Base-by-base conservation (phyloP, 2,113 vertebrate genomes). In the Lycaon pictus region DNA sequence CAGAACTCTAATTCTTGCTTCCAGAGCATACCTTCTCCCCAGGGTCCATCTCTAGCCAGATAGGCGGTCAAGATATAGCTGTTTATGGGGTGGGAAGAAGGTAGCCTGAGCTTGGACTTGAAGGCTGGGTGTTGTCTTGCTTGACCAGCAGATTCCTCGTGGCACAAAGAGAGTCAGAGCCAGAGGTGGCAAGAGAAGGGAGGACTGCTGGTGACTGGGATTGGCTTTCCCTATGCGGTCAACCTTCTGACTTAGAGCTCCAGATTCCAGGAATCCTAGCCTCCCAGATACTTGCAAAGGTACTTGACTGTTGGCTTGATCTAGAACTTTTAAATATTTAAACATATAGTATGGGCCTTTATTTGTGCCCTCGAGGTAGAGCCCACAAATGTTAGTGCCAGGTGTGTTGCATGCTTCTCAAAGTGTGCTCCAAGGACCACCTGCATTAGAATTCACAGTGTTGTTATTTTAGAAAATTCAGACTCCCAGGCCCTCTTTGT, bases 141-240 rank as follows among this genome's bases (percentile, higher is more conserved):
- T 92, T 60, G 27, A 32, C 6, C 17, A 29, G 56, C 25, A 74
- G 16, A 53, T 69, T 80, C 71, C 32, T 79, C 35, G 3, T 2
- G 35, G 48, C 19, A 32, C 20, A 72, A n/a, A 56, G 35, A 58
- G 20, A 35, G 20, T 32, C 27, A 79, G 22, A 72, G 15, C 11
- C 29, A 43, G 20, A 25, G 2, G 11, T 16, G 1, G 60, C 15
- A 27, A 43, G 43, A 35, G 48, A 37, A 25, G 3, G 27, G 11
- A 11, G 22, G 29, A 12, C 37, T 53, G n/a, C 8, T 7, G 0
- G 29, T 1, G 27, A 2, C 7, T 20, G 11, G 7, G 19, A 16
- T 67, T 0, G 0, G 63, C n/a, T 65, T 12, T 82, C 25, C 37
- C 16, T 43, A 16, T 19, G 16, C 3, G 2, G 4, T n/a, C 27